Conservation (phyloP, 1,140 invertebrate genomes). For the Cherax destructor region DNA sequence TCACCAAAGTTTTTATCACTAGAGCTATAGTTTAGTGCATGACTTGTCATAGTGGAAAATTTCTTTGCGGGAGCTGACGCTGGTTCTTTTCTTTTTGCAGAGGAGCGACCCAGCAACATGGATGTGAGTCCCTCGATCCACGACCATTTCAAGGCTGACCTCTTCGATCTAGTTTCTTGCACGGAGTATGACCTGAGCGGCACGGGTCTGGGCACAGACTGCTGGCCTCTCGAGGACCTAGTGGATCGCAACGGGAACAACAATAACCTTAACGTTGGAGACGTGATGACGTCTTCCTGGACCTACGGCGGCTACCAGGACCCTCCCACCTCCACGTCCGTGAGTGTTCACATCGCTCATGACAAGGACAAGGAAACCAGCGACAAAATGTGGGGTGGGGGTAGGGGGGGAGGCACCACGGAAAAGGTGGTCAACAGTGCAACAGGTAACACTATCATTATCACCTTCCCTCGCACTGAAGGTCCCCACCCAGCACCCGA, state of each 20-base stretch:
- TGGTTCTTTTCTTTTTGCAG: conserved; percentile 23
- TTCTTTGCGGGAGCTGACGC: neutral
- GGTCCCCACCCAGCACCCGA: conserved; percentile 27
- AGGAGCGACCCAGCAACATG: conserved; percentile 46
- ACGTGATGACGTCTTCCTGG: conserved; percentile 62
- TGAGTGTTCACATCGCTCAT: conserved; percentile 8
- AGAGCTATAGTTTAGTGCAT: neutral
- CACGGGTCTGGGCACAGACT: conserved; percentile 55
- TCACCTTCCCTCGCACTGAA: conserved; percentile 66
- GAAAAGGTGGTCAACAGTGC: conserved; percentile 67
- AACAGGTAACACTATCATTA: conserved; percentile 69
- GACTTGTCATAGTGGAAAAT: too few species aligned
- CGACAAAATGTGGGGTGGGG: conserved; percentile 71
- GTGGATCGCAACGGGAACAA: conserved; percentile 64
- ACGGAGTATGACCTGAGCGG: conserved; percentile 64
- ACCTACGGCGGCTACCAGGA: conserved; percentile 60
- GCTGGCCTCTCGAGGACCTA: conserved; percentile 65
- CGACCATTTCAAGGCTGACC: conserved; percentile 68
- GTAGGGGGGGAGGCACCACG: conserved; percentile 8
- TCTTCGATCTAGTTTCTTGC: conserved; percentile 68
- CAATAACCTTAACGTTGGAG: conserved; percentile 53
- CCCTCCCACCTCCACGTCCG: conserved; percentile 24
- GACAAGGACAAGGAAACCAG: conserved; percentile 68
- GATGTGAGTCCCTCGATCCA: conserved; percentile 69
- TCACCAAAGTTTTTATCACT: neutral